Base-by-base conservation (phyloP, 1,140 invertebrate species). In the Drosophila takahashii region DNA sequence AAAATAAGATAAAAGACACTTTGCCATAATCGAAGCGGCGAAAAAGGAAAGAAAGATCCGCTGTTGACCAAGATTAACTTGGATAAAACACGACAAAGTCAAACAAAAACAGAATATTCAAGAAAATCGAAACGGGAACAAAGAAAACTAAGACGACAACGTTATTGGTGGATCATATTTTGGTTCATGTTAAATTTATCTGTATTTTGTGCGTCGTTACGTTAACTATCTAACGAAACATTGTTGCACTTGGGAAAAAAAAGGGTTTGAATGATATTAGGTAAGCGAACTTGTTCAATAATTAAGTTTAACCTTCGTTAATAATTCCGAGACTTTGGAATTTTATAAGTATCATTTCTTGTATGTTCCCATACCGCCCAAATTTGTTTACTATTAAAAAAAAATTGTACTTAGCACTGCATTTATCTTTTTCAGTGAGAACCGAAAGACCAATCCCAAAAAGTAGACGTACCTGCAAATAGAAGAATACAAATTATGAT, bases 391-490 rank as follows among this genome's bases (percentile, higher is more conserved):
- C 36, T 7, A 29, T 47, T 22, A 34, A 47, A 77, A 73, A 73
- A 45, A 64, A 78, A 39, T 74, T 77, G 53, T 74, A 81, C 79
- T 81, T 83, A 81, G 48, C 74, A 81, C 69, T 83, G 62, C 48
- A 83, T 71, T 48, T 83, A 83, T 79, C 57, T 62, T 83, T 60
- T 22, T 41, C 11, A 57, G 22, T 47, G 8, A 45, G 16, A 11
- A n/a, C 3, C 10, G 11, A 15, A 6, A 29, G 36, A 41, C 69
- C 71, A 22, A 65, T 5, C 42, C 42, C 42, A 29, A 54, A 64
- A 15, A 29, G 11, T 36, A 16, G 36, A 81, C 79, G 71, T 81
- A 81, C 79, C 74, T 81, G 79, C 26, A 83, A 81, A 64, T 45
- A 50, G 51, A 56, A 27, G 34, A 79, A 84, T 59, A 83, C 59